Evolutionary conservation across 1,140 invertebrate genomes (phyloP), one percentile per base, ranked within the genome.

Genomic region (Ceratina japonica): DNA sequence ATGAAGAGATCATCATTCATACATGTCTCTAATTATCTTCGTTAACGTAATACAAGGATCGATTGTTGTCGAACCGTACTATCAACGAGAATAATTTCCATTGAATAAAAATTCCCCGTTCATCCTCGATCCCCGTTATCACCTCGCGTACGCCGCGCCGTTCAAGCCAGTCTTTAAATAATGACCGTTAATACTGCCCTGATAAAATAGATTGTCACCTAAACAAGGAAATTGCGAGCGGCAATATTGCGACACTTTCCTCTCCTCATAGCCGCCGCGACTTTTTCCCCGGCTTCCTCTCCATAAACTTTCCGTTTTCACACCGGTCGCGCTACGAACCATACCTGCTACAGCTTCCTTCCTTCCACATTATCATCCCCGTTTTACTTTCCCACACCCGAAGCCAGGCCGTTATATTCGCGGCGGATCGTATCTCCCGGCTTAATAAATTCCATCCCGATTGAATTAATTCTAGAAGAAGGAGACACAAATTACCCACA

Each of bases 301-400:
- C 64, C 72, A 69, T 75, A 80, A 80, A 80, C 78, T 80, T 80
- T 69, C 78, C n/a, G 64, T 75, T 75, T 75, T 75, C 78, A 80
- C 72, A 63, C 49, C 49, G 18, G 22, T 24, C 52, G 15, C 20
- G 68, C 69, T 54, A 12, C 68, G 8, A 27, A 22, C 70, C 44
- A 10, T 51, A 16, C 31, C 62, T 4, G 52, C 37, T 37, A 37
- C 37, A 37, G 37, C 22, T 49, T 51, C 37, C 61, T 64, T 58
- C 37, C 52, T 16, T 37, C 2, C n/a, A n/a, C 76, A 59, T 74
- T 74, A 65, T 74, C 62, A 64, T 73, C 70, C 44, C 16, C 61
- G 54, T 59, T 79, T 79, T 74, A 66, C 70, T 44, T 37, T 24
- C 4, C 24, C 24, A 59, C 18, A 0, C n/a, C 10, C 4, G 7